These are phyloP conservation scores for Melitaea cinxia DNA, from an alignment of 1,140 invertebrate genomes.

Conservation along the genomic window DNA sequence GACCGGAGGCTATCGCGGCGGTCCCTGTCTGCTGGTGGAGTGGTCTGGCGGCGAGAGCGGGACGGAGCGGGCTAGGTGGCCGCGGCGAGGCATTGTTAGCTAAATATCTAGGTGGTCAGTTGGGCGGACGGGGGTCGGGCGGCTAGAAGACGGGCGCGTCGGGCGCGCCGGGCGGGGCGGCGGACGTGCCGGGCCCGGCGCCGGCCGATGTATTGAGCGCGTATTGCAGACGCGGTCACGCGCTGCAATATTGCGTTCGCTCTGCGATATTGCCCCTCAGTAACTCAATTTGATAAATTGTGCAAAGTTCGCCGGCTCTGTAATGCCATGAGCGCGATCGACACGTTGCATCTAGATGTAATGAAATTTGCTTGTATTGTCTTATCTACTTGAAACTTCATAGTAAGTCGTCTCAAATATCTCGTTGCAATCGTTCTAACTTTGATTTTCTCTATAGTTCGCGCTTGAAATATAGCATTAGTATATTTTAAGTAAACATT, in stretches of 20 bases:
- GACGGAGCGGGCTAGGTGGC: slow-evolving; percentile 56
- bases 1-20: slow-evolving; percentile 70
- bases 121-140: slow-evolving; percentile 63
- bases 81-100: slow-evolving; percentile 76
- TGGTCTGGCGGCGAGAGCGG: slow-evolving; percentile 49
- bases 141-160: slow-evolving; percentile 46
- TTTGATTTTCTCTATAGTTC: slow-evolving; percentile 3
- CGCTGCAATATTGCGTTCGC: slow-evolving; percentile 81
- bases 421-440: background rate
- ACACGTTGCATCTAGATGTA: slow-evolving; percentile 52
- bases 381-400: slow-evolving; percentile 7
- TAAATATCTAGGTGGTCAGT: slow-evolving; percentile 80
- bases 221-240: slow-evolving; percentile 80
- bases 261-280: slow-evolving; percentile 78
- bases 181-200: slow-evolving; percentile 78
- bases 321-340: slow-evolving; percentile 63
- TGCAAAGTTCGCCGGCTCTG: slow-evolving; percentile 72
- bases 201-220: slow-evolving; percentile 82
- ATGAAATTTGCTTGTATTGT: slow-evolving; percentile 50
- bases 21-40: slow-evolving; percentile 52
- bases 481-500: too few relatives aligned
- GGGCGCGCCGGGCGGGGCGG: slow-evolving; percentile 60
- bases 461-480: background rate
- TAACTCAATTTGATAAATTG: slow-evolving; percentile 81
- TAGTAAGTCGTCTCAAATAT: background rate